These are phyloP conservation scores for Peromyscus aztecus DNA, from an alignment of 2,797 vertebrate species.

Conservation along the genomic window DNA sequence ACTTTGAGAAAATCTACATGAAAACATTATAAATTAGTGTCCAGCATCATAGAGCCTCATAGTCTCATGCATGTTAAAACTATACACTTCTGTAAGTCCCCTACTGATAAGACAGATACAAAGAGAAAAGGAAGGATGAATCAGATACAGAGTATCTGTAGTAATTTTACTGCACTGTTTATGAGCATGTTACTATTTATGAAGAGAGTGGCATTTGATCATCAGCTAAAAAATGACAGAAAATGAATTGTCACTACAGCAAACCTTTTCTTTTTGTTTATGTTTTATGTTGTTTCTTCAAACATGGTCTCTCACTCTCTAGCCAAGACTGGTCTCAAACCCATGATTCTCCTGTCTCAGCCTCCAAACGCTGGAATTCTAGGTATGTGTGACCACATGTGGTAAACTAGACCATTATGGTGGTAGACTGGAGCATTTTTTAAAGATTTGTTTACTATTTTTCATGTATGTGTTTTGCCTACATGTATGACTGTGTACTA, in stretches of 20 bases:
- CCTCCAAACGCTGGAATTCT: neutral
- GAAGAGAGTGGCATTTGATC: constrained; percentile 40
- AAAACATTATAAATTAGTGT: neutral
- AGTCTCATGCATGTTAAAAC: neutral
- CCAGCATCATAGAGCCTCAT: neutral
- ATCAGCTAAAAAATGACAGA: constrained; percentile 30
- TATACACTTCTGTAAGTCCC: neutral
- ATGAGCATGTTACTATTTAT: constrained; percentile 21
- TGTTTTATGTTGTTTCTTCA: neutral
- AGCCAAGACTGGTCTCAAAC: neutral
- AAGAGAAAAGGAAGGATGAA: neutral
- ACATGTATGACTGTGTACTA: neutral
- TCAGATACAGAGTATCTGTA: neutral
- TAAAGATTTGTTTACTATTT: neutral
- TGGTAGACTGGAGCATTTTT: neutral
- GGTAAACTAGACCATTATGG: neutral
- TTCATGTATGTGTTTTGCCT: neutral
- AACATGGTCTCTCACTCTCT: neutral
- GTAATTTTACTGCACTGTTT: neutral
- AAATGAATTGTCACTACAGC: neutral
- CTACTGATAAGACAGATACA: neutral
- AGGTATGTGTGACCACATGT: neutral
- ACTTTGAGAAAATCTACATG: constrained; percentile 10
- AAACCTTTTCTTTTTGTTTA: neutral
- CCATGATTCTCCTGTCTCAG: neutral